Conservation (phyloP, 64 coral and sea anemone species). For the Dendrophyllia cribrosa region DNA sequence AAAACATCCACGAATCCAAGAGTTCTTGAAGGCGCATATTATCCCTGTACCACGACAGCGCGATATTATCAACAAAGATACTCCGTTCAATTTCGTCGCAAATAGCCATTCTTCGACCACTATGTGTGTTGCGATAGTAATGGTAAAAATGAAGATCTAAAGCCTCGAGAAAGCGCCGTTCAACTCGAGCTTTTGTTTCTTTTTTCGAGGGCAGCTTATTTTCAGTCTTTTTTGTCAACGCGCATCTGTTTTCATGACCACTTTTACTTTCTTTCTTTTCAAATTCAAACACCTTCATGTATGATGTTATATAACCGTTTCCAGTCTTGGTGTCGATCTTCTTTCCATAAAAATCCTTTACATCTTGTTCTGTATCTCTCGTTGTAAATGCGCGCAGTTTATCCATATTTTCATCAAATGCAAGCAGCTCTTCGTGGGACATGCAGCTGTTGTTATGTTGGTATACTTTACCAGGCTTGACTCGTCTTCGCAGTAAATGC, state of each 20-base stretch:
- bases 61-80: conserved; percentile 17
- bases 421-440: conserved; percentile 4
- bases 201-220: background rate
- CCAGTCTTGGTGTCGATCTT: background rate
- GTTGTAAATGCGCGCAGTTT: background rate
- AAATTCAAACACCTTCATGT: background rate
- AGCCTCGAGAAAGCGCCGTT: conserved; percentile 35
- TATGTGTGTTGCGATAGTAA: conserved; percentile 1
- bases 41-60: conserved; percentile 35
- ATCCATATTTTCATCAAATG: conserved; percentile 30
- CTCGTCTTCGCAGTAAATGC: background rate
- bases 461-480: background rate
- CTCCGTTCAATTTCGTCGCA: conserved; percentile 53
- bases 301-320: background rate
- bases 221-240: background rate
- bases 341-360: background rate
- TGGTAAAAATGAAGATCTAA: conserved; percentile 62
- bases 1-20: conserved; percentile 55
- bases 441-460: background rate
- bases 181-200: background rate
- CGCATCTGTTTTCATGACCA: too few relatives aligned
- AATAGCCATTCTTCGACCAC: conserved; percentile 63
- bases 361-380: background rate
- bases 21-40: conserved; percentile 57
- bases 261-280: background rate